Evolutionary conservation across 2,113 vertebrate genomes (phyloP).

Genomic region (Puffinus mauretanicus): DNA sequence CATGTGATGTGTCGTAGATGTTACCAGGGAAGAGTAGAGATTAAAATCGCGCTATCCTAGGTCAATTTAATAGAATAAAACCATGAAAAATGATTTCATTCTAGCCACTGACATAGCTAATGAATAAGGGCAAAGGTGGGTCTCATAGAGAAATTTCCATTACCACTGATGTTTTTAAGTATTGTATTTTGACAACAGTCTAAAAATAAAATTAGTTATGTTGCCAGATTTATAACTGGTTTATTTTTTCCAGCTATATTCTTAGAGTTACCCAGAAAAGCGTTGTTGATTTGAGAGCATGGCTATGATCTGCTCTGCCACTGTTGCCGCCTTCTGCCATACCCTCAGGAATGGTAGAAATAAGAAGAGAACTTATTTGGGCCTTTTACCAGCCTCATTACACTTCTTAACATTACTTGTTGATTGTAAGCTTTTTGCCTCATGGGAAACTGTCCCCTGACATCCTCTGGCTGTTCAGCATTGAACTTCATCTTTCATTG

Average conservation of each 20-base stretch:
- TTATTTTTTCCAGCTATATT: conserved; percentile 2
- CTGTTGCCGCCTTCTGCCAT: background rate
- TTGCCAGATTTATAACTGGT: background rate
- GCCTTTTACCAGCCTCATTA: background rate
- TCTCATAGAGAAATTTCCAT: conserved; percentile 42
- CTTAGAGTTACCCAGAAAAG: background rate
- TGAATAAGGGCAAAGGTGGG: background rate
- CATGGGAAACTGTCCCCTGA: background rate
- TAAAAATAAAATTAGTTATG: conserved; percentile 6
- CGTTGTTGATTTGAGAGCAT: background rate
- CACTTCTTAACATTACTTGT: background rate
- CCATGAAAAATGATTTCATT: background rate
- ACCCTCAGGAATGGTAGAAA: background rate
- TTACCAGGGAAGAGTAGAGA: background rate
- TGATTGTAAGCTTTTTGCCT: background rate
- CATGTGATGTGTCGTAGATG: background rate
- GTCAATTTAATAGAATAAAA: background rate
- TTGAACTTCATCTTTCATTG: background rate
- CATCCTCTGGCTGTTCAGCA: background rate
- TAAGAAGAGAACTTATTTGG: background rate
- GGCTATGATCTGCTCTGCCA: background rate
- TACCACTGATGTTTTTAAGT: background rate
- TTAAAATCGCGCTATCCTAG: background rate
- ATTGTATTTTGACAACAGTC: background rate
- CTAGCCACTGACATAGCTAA: background rate